These are phyloP conservation scores for Dolomedes plantarius DNA, from an alignment of 2,888 invertebrate genomes.

Conservation along the genomic window DNA sequence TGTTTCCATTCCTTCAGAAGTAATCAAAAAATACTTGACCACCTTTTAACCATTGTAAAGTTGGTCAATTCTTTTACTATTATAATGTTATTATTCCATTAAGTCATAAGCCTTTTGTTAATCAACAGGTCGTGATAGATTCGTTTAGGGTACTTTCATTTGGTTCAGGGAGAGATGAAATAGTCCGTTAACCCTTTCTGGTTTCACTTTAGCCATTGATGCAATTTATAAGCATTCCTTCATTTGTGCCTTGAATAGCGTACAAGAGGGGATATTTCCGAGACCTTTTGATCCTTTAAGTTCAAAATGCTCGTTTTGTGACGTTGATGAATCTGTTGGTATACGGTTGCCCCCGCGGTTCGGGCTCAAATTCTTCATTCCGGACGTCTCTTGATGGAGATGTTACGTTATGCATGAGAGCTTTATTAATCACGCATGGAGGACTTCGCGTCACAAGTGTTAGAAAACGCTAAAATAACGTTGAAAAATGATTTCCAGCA, in stretches of 20 bases:
- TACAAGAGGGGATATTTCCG: constrained; percentile 29
- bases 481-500: constrained; percentile 35
- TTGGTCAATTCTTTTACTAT: no score
- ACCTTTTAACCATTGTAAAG: no score
- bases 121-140: no score
- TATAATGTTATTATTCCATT: no score
- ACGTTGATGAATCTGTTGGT: constrained; percentile 57
- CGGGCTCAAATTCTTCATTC: constrained; percentile 43
- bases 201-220: background rate
- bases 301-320: constrained; percentile 46
- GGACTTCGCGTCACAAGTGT: constrained; percentile 35
- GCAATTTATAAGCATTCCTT: constrained; percentile 27
- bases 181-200: background rate
- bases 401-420: constrained; percentile 54
- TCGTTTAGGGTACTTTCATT: no score
- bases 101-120: no score
- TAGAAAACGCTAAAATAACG: constrained; percentile 27
- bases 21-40: no score
- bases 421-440: constrained; percentile 49
- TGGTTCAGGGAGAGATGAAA: no score
- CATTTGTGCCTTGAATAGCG: constrained; percentile 34
- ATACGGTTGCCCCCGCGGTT: constrained; percentile 42
- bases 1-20: no score
- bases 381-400: constrained; percentile 43
- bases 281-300: constrained; percentile 48